These are phyloP conservation scores for Holocentrus rufus DNA, from an alignment of 2,797 vertebrate species.

Conservation along the genomic window DNA sequence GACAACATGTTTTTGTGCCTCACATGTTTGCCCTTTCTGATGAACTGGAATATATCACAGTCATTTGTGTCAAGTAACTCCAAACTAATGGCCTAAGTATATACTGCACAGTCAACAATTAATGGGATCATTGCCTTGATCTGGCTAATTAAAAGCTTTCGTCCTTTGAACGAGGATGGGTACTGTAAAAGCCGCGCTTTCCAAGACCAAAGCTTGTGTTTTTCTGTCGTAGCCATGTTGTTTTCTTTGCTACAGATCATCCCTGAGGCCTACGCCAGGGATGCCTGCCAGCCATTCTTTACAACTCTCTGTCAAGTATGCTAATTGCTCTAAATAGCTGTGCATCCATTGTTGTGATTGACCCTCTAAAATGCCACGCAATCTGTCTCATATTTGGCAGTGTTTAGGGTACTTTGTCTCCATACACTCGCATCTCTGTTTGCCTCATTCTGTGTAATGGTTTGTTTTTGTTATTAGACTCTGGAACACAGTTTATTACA, in stretches of 20 bases:
- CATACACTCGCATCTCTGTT: neutral
- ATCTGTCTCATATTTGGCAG: constrained; percentile 59
- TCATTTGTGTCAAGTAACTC: neutral
- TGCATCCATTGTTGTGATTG: constrained; percentile 58
- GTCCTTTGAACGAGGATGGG: neutral
- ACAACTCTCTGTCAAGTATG: constrained; percentile 57
- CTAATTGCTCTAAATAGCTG: constrained; percentile 68
- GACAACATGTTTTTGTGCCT: neutral
- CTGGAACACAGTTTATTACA: constrained; percentile 49
- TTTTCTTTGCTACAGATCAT: constrained; percentile 5
- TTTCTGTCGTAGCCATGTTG: neutral
- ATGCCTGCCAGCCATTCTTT: constrained; percentile 43
- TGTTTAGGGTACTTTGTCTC: constrained; percentile 21
- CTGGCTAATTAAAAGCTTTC: constrained; percentile 14
- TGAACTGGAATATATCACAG: neutral
- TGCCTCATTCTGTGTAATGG: constrained; percentile 43
- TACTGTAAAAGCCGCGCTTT: neutral
- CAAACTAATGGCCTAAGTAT: neutral
- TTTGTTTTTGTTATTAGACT: constrained; percentile 53
- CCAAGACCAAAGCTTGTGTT: constrained; percentile 14
- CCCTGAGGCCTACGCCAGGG: constrained; percentile 19
- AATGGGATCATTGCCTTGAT: neutral
- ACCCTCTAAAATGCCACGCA: constrained; percentile 62
- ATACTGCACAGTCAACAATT: neutral
- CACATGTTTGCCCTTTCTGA: constrained; percentile 6